Conservation (phyloP, 92 coral and sea anemone genomes). For the Paramuricea clavata region DNA sequence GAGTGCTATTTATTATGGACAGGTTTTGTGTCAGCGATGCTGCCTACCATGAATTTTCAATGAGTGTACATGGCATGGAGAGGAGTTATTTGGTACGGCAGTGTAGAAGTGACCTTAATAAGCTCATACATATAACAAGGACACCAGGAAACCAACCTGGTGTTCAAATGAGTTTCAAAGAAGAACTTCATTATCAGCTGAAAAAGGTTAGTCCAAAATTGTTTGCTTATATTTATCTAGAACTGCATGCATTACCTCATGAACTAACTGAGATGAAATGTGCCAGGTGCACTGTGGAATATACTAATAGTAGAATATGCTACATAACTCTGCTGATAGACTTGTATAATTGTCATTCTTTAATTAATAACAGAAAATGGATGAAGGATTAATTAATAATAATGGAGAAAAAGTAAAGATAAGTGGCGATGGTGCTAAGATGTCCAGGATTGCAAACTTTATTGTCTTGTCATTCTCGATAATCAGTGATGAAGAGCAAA, state of each 20-base stretch:
- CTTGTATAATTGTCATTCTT: not conserved
- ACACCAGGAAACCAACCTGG: too few relatives aligned
- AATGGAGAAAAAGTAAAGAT: constrained; percentile 24
- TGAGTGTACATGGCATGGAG: too few relatives aligned
- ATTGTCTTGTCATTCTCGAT: constrained; percentile 32
- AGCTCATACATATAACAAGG: too few relatives aligned
- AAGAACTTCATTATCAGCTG: constrained; percentile 34
- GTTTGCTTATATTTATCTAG: not conserved
- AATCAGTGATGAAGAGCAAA: constrained; percentile 19
- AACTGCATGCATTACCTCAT: not conserved
- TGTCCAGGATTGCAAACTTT: constrained; percentile 51
- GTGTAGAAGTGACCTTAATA: too few relatives aligned
- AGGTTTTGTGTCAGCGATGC: too few relatives aligned
- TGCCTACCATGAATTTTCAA: too few relatives aligned
- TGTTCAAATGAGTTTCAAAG: constrained; percentile 50
- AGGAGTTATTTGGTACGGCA: too few relatives aligned
- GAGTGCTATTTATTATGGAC: too few relatives aligned
- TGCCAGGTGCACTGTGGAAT: too few relatives aligned
- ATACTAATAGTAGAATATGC: too few relatives aligned
- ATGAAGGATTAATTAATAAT: not conserved
- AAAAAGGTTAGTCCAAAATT: constrained; percentile 50
- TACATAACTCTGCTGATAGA: too few relatives aligned
- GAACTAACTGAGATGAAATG: too few relatives aligned
- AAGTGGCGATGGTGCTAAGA: constrained; percentile 47
- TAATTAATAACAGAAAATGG: not conserved